phyloP scores from a whole-genome alignment of 2,113 vertebrate species.

The Hyperoodon ampullatus region DNA sequence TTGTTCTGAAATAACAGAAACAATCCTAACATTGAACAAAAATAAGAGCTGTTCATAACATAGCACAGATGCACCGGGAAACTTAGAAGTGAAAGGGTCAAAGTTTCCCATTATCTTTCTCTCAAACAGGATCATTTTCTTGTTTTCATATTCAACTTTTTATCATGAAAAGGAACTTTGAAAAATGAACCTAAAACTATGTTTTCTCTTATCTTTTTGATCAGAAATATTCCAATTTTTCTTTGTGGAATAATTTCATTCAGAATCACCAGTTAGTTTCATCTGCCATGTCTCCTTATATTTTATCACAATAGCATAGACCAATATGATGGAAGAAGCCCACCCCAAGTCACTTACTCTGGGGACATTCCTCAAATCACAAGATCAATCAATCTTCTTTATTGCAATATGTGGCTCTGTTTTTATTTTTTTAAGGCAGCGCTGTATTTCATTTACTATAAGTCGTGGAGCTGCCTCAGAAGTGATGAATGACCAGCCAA shows the following conservation, averaged over 20 bases:
- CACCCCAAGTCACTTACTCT: background rate
- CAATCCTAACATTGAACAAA: background rate
- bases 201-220: background rate
- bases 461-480: background rate
- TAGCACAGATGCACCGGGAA: background rate
- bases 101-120: background rate
- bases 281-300: background rate
- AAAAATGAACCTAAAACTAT: background rate
- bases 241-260: background rate
- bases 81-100: background rate
- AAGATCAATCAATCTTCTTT: background rate
- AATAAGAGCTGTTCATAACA: conserved; percentile 10
- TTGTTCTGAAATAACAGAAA: background rate
- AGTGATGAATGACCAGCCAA: background rate
- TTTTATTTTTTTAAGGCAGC: background rate
- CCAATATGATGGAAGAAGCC: background rate
- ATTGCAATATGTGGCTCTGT: background rate
- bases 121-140: background rate
- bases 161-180: background rate
- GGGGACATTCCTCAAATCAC: background rate
- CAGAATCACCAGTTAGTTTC: background rate
- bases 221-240: background rate
- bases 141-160: background rate
- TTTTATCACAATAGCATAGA: background rate
- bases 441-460: background rate